Evolutionary conservation across 2,797 vertebrate species (phyloP).

Genomic region (Channa striata): DNA sequence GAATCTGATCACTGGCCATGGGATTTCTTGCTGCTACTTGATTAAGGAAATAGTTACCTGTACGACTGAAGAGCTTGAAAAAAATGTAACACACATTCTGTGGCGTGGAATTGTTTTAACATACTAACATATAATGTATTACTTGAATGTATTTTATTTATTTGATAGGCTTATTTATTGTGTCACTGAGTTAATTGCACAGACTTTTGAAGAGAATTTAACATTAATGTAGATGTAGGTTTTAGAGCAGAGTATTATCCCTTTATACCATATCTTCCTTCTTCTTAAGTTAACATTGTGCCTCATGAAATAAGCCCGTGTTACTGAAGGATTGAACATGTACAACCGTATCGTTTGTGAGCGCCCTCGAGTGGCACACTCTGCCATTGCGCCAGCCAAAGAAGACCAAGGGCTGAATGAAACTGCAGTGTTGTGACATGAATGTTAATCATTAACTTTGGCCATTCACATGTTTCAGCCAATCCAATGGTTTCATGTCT

Average conservation of each 20-base stretch:
- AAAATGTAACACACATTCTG: constrained; percentile 26
- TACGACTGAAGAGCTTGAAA: constrained; percentile 48
- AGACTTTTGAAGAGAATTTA: constrained; percentile 17
- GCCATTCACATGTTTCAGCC: constrained; percentile 75
- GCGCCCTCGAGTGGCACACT: constrained; percentile 64
- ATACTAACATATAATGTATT: constrained; percentile 55
- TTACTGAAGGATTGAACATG: constrained; percentile 8
- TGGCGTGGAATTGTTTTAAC: constrained; percentile 36
- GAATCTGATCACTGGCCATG: constrained; percentile 30
- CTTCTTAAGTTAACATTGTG: constrained; percentile 60
- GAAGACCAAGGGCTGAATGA: constrained; percentile 63
- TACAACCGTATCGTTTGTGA: constrained; percentile 23
- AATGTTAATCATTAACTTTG: constrained; percentile 70
- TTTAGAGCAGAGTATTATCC: constrained; percentile 24
- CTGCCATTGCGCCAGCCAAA: constrained; percentile 27
- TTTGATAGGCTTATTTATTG: constrained; percentile 40
- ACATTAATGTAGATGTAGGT: not conserved
- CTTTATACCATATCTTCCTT: constrained; percentile 21
- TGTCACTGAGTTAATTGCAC: constrained; percentile 32
- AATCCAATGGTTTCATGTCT: constrained; percentile 64
- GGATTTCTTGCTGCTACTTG: constrained; percentile 68
- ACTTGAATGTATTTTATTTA: constrained; percentile 79
- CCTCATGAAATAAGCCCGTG: constrained; percentile 58
- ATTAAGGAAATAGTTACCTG: constrained; percentile 36
- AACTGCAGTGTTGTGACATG: constrained; percentile 74